Conservation (phyloP, 2,113 vertebrate genomes). For the Dendropsophus ebraccatus region DNA sequence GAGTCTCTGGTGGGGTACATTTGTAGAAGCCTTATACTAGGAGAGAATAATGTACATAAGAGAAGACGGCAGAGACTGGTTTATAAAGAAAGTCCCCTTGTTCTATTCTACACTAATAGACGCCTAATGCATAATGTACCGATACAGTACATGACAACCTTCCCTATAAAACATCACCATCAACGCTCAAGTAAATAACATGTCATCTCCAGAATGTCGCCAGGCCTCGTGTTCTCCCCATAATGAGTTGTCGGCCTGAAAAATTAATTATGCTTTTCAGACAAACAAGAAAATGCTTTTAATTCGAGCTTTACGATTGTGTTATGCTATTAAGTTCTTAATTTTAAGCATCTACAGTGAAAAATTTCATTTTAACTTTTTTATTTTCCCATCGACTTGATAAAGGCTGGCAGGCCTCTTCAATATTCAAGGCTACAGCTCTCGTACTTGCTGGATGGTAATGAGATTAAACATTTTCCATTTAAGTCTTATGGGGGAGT, state of each 20-base stretch:
- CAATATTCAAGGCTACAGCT: conserved; percentile 19
- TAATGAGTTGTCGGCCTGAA: conserved; percentile 15
- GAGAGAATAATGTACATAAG: conserved; percentile 12
- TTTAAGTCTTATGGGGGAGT: background rate
- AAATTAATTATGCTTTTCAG: conserved; percentile 37
- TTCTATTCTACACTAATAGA: conserved; percentile 33
- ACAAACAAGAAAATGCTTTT: conserved; percentile 48
- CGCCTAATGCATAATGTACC: conserved; percentile 7
- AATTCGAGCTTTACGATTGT: conserved; percentile 33
- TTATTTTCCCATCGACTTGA: background rate
- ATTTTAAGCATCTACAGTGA: background rate
- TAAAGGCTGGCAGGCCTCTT: background rate
- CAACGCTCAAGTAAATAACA: conserved; percentile 6
- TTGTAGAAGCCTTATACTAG: background rate
- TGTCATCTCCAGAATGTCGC: conserved; percentile 30
- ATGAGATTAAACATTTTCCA: conserved; percentile 10
- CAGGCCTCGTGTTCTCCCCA: background rate
- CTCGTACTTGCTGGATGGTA: conserved; percentile 20
- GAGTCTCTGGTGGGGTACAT: conserved; percentile 21
- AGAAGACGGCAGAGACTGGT: conserved; percentile 10
- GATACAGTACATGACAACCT: conserved; percentile 20
- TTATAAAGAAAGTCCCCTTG: conserved; percentile 20
- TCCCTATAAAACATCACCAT: conserved; percentile 9
- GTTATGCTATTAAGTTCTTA: background rate
- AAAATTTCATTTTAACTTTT: conserved; percentile 7